Evolutionary conservation across 2,888 invertebrate species (phyloP), one percentile per base, ranked within the genome.

Genomic region (Stramonita haemastoma): DNA sequence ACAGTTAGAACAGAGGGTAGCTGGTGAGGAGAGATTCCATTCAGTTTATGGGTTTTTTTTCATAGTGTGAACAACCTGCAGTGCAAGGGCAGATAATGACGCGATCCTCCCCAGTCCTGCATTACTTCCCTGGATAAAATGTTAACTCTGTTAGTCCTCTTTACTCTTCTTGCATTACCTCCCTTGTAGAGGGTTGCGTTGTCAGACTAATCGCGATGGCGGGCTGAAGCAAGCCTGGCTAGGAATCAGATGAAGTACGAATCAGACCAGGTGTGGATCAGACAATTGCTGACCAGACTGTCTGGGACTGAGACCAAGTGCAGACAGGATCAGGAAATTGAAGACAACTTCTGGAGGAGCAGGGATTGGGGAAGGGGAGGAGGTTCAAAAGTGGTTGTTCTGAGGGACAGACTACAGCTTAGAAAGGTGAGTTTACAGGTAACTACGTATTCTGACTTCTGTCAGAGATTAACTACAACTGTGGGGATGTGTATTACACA

Each of bases 121-220:
- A 79, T 79, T 79, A 79, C 79, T 79, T 79, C 79, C 79, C 32
- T 79, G 79, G 32, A 32, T 15, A 32, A 32, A 19, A 32, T 4
- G 15, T 79, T 79, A 79, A 79, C 34, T 79, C 79, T 34, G 32
- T 79, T 79, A 79, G 79, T 79, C 34, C 32, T 79, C 34, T 79
- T 34, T 22, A 8, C 34, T 22, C 6, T 22, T 79, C 17, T 22
- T 32, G 79, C 34, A 32, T 79, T 79, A 79, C 79, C 15, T 79
- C 79, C 79, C 79, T 79, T 79, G 79, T 15, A 79, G 19, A 34
- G 34, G 19, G 19, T 17, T 32, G 34, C 19, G 22, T 32, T 79
- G 79, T 79, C 2, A 32, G 34, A 34, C 32, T 34, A 79, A 79
- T 79, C 22, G 79, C 34, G 4, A 17, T 19, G 79, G 79, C 15